These are phyloP conservation scores for Caenorhabditis angaria DNA, from an alignment of 2,888 invertebrate species.

Conservation along the genomic window DNA sequence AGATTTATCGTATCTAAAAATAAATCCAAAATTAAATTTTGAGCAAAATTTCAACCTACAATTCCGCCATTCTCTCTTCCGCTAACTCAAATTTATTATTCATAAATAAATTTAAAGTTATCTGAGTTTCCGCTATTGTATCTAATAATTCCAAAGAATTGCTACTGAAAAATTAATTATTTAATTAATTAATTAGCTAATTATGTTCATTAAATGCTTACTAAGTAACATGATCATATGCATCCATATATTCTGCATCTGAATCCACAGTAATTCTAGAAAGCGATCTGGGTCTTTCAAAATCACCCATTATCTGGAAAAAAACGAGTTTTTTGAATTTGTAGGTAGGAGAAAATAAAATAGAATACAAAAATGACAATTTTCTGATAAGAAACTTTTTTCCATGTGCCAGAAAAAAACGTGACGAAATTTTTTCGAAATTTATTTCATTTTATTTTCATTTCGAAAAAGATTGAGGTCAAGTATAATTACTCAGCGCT, in stretches of 20 bases:
- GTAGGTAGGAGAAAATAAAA: background rate
- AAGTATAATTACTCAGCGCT: too few relatives aligned
- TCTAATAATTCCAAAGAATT: slow-evolving; percentile 76
- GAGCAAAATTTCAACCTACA: slow-evolving; percentile 76
- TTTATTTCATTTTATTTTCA: too few relatives aligned
- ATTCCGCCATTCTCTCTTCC: slow-evolving; percentile 82
- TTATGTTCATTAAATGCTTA: slow-evolving; percentile 24
- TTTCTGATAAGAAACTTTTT: background rate
- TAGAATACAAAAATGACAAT: background rate
- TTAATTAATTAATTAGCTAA: background rate
- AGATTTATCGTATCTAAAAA: slow-evolving; percentile 80
- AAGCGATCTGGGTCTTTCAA: slow-evolving; percentile 46
- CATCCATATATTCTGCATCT: slow-evolving; percentile 57
- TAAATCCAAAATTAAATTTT: background rate
- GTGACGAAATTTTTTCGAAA: background rate
- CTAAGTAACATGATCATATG: slow-evolving; percentile 59
- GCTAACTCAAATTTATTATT: slow-evolving; percentile 89
- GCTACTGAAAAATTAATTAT: slow-evolving; percentile 44
- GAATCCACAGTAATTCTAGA: slow-evolving; percentile 47
- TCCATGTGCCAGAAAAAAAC: background rate
- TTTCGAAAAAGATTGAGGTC: too few relatives aligned
- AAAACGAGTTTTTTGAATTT: slow-evolving; percentile 4
- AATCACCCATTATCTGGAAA: slow-evolving; percentile 39
- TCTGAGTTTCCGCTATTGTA: slow-evolving; percentile 82
- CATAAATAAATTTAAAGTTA: slow-evolving; percentile 87